Evolutionary conservation across 2,888 invertebrate species (phyloP), one percentile per base, ranked within the genome.

Genomic region (Fragum sueziense): DNA sequence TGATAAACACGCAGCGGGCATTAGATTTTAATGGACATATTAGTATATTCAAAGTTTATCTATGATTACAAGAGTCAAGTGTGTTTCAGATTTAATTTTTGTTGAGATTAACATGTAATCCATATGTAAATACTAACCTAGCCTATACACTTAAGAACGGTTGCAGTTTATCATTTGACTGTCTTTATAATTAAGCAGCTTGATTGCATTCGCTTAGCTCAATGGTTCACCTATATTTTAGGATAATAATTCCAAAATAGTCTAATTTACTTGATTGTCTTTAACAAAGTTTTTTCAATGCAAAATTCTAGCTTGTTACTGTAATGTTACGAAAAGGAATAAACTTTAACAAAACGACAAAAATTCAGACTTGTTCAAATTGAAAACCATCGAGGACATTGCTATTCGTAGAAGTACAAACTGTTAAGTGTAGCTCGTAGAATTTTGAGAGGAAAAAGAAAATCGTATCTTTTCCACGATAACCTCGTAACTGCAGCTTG

Each of bases 1-100:
- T 31, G 33, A 33, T 33, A 33, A 61, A 33, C n/a, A n/a, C 20
- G n/a, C 61, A 47, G 51, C 29, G 31, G 47, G 31, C n/a, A 52
- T 51, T 25, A 37, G 51, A 20, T 51, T 52, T 29, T 69, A 69
- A 69, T 52, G 69, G 69, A 69, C 69, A 69, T 69, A 69, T 69
- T 69, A 51, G 69, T 69, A 52, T 69, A 52, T 33, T 61, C 33
- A n/a, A 31, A 33, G 61, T 61, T 61, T 61, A 61, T 61, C 61
- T 33, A n/a, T 33, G 61, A 31, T 61, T 61, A 31, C 20, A n/a
- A 33, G n/a, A 33, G 33, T 61, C 61, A 61, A 61, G 33, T 7
- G 33, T 61, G 33, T 61, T 61, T 61, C n/a, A 61, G 33, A 31
- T 61, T 61, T 61, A 61, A 61, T 61, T 61, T 61, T 61, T 33